Conservation (phyloP, 2,113 vertebrate species). For the Falco punctatus region DNA sequence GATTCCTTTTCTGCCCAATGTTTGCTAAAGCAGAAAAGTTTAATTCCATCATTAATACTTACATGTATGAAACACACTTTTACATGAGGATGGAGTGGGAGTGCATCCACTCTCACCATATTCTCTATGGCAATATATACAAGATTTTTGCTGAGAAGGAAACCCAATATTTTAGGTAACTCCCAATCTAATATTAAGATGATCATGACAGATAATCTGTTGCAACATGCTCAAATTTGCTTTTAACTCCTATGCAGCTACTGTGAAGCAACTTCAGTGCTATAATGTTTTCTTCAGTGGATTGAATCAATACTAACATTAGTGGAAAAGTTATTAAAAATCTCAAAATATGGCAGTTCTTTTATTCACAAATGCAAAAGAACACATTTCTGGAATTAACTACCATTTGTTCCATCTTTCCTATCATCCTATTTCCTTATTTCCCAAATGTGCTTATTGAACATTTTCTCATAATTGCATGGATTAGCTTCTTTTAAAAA, state of each 20-base stretch:
- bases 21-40: not conserved
- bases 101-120: rapidly evolving
- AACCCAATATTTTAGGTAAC: not conserved
- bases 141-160: not conserved
- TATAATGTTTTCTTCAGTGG: not conserved
- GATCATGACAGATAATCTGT: not conserved
- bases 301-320: not conserved
- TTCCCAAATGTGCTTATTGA: not conserved
- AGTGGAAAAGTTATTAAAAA: not conserved
- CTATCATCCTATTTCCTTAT: not conserved
- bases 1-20: not conserved
- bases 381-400: not conserved
- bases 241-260: not conserved
- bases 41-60: not conserved
- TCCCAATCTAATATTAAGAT: not conserved
- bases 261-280: not conserved
- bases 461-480: not conserved
- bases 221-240: not conserved
- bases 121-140: not conserved
- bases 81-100: not conserved
- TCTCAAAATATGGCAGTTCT: not conserved
- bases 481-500: not conserved
- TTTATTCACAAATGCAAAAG: not conserved
- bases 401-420: not conserved
- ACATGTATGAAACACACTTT: not conserved